Evolutionary conservation across 92 coral and sea anemone genomes (phyloP), one percentile per base, ranked within the genome.

Genomic region (Zoanthus gigantus): DNA sequence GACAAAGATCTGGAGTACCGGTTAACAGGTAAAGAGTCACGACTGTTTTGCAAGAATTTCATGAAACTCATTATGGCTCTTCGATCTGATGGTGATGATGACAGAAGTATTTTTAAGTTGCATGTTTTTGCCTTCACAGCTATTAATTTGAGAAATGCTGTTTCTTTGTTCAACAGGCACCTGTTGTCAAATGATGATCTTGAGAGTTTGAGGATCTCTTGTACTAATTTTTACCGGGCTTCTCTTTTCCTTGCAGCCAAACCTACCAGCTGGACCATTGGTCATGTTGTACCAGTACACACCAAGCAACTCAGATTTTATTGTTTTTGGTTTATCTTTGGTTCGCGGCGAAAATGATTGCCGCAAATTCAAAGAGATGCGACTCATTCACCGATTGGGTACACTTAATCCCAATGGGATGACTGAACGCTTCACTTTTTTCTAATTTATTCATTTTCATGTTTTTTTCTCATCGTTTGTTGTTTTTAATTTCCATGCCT

Each of bases 41-140:
- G 71, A 4, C 6, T 63, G 18, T 63, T 16, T 7, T 63, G 71
- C 31, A 16, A 63, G 9, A 16, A 3, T 1, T 63, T 63, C 6
- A 63, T 63, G 71, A 23, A 16, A 63, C 18, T 63, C 1, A 23
- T 63, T 16, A 13, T 4, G 6, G 30, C 23, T 23, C 71, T 63
- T 16, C 71, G 71, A 63, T 16, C 71, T 1, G 71, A 63, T 16
- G 11, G 2, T 63, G 71, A 16, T 15, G 11, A 63, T 42, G 57
- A 58, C 76, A 12, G 11, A 61, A 57, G 75, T n/a, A 48, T 77
- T 45, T 74, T 90, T 44, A 57, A 81, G 76, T 68, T 90, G 7
- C 93, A 90, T 79, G 91, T 79, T 6, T 87, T 90, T 90, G 90
- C 93, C 2, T 87, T 10, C 86, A 85, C 81, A 68, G 85, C 68